Conservation (phyloP, 2,113 vertebrate genomes). For the Oenanthe oenanthe region DNA sequence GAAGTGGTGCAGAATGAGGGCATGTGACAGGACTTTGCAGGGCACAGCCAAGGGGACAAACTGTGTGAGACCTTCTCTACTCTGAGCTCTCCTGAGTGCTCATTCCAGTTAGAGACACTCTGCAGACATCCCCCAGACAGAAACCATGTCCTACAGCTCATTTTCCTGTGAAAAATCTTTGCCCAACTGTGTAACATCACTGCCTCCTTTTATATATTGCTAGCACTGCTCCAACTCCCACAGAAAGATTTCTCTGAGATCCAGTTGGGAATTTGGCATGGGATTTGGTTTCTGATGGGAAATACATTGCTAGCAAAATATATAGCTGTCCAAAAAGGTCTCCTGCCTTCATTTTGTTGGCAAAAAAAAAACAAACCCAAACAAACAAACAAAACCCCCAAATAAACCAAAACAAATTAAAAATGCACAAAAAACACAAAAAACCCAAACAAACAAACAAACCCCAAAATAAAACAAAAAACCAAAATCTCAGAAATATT, state of each 20-base stretch:
- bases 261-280: not conserved
- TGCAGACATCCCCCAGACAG: not conserved
- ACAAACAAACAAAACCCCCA: not conserved
- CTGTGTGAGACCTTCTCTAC: not conserved
- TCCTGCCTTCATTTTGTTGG: not conserved
- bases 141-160: not conserved
- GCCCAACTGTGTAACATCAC: not conserved
- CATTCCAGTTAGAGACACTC: not conserved
- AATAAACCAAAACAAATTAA: not conserved
- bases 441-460: not conserved
- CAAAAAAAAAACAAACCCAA: not conserved
- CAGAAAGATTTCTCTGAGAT: not conserved
- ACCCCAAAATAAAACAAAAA: not conserved
- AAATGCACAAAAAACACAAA: not conserved
- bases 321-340: not conserved
- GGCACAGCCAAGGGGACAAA: not conserved
- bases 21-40: not conserved
- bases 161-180: not conserved
- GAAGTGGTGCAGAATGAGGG: not conserved
- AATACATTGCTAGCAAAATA: not conserved
- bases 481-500: not conserved
- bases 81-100: not conserved
- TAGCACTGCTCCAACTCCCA: not conserved
- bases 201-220: not conserved
- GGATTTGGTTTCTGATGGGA: not conserved